These are phyloP conservation scores for Mobula hypostoma DNA, from an alignment of 2,113 vertebrate species.

Conservation along the genomic window DNA sequence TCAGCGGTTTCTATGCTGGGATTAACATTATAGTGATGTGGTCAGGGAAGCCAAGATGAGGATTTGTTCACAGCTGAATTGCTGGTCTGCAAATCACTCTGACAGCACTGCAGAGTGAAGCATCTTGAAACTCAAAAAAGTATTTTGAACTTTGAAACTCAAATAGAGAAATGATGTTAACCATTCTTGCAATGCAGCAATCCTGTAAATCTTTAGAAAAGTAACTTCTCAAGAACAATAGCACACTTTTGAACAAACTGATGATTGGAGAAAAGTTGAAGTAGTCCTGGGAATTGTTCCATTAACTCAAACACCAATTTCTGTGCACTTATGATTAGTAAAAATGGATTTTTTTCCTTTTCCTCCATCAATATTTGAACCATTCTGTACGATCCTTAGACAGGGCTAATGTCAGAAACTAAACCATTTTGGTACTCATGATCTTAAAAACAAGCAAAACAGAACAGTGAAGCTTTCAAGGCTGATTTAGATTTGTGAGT, in stretches of 20 bases:
- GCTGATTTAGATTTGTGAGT: not conserved
- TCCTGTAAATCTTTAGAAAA: not conserved
- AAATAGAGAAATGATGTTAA: too few species aligned
- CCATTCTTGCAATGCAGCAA: not conserved
- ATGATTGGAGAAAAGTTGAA: not conserved
- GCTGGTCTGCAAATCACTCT: too few species aligned
- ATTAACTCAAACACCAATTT: not conserved
- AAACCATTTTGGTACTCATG: not conserved
- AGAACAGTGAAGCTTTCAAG: not conserved
- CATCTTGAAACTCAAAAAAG: too few species aligned
- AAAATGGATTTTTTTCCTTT: not conserved
- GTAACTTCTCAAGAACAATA: not conserved
- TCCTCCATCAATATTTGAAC: not conserved
- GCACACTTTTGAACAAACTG: not conserved
- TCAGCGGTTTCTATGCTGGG: too few species aligned
- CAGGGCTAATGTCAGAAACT: not conserved
- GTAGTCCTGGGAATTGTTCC: not conserved
- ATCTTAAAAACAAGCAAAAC: not conserved
- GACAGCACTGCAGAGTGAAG: too few species aligned
- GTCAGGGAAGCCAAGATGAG: too few species aligned
- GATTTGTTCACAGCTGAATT: too few species aligned
- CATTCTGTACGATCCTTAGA: not conserved
- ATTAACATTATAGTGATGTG: too few species aligned
- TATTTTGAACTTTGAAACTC: too few species aligned
- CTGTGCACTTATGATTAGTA: too few species aligned